Conservation (phyloP, 2,797 vertebrate species). For the Rallus crepitans region DNA sequence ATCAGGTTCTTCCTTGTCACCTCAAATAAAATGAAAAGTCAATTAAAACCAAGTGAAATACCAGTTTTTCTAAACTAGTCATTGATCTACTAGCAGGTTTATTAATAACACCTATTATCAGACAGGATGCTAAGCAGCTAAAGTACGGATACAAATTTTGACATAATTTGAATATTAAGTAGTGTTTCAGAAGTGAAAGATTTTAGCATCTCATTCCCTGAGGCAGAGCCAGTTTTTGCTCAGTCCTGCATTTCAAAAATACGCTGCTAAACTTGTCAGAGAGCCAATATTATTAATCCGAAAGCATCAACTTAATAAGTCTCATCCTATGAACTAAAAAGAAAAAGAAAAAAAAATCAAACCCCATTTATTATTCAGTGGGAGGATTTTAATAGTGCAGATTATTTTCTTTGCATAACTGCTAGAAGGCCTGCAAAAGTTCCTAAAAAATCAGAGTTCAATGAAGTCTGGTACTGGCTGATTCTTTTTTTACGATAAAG, state of each 20-base stretch:
- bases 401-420: constrained; percentile 44
- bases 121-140: neutral
- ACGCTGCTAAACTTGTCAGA: neutral
- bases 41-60: neutral
- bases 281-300: constrained; percentile 51
- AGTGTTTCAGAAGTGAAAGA: neutral
- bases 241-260: constrained; percentile 22
- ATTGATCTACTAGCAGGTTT: neutral
- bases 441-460: constrained; percentile 17
- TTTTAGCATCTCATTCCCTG: constrained; percentile 46
- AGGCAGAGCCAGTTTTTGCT: neutral
- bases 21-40: neutral
- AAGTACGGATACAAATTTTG: neutral
- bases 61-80: neutral
- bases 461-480: neutral
- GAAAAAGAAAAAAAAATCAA: neutral
- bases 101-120: neutral
- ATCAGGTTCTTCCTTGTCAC: neutral
- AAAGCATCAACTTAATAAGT: constrained; percentile 37
- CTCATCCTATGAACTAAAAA: constrained; percentile 1
- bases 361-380: constrained; percentile 5
- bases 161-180: neutral
- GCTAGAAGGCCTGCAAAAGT: constrained; percentile 44
- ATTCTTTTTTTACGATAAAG: neutral
- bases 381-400: constrained; percentile 31